Evolutionary conservation across 2,888 invertebrate genomes (phyloP), one percentile per base, ranked within the genome.

Genomic region (Hydropsyche betteni): DNA sequence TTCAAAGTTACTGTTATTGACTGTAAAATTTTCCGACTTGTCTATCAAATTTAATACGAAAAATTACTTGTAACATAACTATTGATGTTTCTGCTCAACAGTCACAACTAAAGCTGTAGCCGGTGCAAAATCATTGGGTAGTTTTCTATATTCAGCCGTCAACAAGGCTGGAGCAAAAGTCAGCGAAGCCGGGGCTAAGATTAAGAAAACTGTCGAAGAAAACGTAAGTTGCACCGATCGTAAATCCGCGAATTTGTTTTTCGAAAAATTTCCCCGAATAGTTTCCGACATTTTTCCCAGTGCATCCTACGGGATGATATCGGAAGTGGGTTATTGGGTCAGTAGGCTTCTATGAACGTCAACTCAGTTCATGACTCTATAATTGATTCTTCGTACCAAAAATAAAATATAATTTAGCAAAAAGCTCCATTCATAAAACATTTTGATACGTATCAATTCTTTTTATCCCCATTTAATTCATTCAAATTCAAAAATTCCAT

Each of bases 171-270:
- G 97, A 52, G 95, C 95, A 83, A 94, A 93, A 81, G 95, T 96
- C 80, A 94, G 93, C 84, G 95, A 95, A 86, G 95, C 95, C 77
- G 92, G 94, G 80, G 94, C 92, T 81, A 96, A 97, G 88, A 94
- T 98, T 83, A 97, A 98, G 89, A 95, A 97, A 86, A 94, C 95
- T 81, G 97, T 98, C 80, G 97, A 97, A 86, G 96, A 97, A 88
- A 97, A 96, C 86, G 96, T 96, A 86, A 93, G 94, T 91, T 24
- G 24, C 24, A 2, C 24, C 24, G 24, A 24, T 24, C 2, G 2
- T 24, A 24, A 24, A 44, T 44, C 10, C 6, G 44, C 7, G 44
- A 10, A 8, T 44, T 8, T 44, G 1, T 44, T 44, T 44, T 1
- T 44, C 44, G 10, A 44, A 44, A 44, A 44, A 44, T 44, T 10